Evolutionary conservation across 2,113 vertebrate species (phyloP).

Genomic region (Perca flavescens): DNA sequence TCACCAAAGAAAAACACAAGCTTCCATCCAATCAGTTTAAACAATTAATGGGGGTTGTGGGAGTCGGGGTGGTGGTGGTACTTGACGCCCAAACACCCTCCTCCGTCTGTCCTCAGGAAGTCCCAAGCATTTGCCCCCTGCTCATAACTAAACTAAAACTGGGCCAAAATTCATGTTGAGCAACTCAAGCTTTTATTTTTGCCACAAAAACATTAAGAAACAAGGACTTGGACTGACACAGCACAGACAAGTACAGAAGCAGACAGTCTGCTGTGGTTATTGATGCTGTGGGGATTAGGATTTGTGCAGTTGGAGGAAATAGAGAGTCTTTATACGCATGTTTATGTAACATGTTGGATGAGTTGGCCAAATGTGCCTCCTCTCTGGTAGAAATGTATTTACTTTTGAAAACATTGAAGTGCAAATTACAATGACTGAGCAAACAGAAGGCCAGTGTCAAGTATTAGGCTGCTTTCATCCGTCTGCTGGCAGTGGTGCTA

Average conservation of each 20-base stretch:
- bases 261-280: conserved; percentile 62
- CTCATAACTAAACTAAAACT: conserved; percentile 34
- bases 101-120: conserved; percentile 60
- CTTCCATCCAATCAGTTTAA: conserved; percentile 47
- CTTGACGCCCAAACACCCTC: conserved; percentile 22
- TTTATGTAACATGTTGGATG: conserved; percentile 61
- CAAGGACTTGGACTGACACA: conserved; percentile 30
- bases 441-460: conserved; percentile 27
- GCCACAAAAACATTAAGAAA: conserved; percentile 57
- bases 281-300: conserved; percentile 49
- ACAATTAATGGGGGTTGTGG: conserved; percentile 21
- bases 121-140: conserved; percentile 51
- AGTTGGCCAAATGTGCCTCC: conserved; percentile 13
- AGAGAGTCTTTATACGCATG: conserved; percentile 49
- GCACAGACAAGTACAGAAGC: conserved; percentile 39
- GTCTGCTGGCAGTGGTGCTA: not conserved
- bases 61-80: not conserved
- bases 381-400: conserved; percentile 40
- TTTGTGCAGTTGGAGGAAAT: conserved; percentile 47
- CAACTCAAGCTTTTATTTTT: conserved; percentile 54
- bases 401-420: conserved; percentile 48
- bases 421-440: conserved; percentile 14
- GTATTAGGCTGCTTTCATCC: not conserved
- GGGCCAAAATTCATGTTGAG: conserved; percentile 58
- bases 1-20: conserved; percentile 55